Percentiles rank a stretch among this genome's conserved stretches.
phyloP scores from a whole-genome alignment of 2,888 invertebrate genomes.

The Galerucella nymphaeae region DNA sequence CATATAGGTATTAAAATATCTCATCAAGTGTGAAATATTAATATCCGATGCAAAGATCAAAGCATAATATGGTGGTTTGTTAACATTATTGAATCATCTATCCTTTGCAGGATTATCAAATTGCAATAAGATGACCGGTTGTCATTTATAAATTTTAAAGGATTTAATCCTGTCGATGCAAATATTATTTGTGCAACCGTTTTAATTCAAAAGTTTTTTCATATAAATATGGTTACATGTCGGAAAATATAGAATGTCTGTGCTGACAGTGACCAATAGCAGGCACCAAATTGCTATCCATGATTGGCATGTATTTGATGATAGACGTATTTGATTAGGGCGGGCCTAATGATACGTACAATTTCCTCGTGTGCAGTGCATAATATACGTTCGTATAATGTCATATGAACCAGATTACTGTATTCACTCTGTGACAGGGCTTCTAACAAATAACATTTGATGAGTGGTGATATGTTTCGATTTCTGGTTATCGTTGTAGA shows the following conservation, averaged over 20 bases:
- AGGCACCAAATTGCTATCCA: slow-evolving; percentile 57
- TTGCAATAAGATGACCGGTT: not conserved
- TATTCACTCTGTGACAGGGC: slow-evolving; percentile 61
- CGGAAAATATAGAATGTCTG: slow-evolving; percentile 42
- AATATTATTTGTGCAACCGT: no score
- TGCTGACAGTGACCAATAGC: slow-evolving; percentile 42
- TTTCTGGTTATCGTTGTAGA: slow-evolving; percentile 61
- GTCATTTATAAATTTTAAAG: no score
- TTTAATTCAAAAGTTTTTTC: no score
- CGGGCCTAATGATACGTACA: slow-evolving; percentile 64
- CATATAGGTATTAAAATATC: slow-evolving; percentile 38
- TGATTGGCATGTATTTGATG: slow-evolving; percentile 64
- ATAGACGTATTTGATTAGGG: slow-evolving; percentile 64
- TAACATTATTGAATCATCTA: slow-evolving; percentile 23
- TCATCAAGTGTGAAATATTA: slow-evolving; percentile 41
- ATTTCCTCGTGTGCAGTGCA: slow-evolving; percentile 62
- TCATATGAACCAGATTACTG: slow-evolving; percentile 63
- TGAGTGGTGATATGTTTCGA: slow-evolving; percentile 63
- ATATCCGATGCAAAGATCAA: slow-evolving; percentile 36
- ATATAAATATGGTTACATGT: slow-evolving; percentile 31
- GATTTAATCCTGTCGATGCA: no score
- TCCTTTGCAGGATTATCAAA: not conserved
- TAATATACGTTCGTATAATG: slow-evolving; percentile 61
- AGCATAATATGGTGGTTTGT: slow-evolving; percentile 25
- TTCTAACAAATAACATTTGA: slow-evolving; percentile 63